Base-by-base conservation (phyloP, 2,113 vertebrate species). In the Rynchops niger region DNA sequence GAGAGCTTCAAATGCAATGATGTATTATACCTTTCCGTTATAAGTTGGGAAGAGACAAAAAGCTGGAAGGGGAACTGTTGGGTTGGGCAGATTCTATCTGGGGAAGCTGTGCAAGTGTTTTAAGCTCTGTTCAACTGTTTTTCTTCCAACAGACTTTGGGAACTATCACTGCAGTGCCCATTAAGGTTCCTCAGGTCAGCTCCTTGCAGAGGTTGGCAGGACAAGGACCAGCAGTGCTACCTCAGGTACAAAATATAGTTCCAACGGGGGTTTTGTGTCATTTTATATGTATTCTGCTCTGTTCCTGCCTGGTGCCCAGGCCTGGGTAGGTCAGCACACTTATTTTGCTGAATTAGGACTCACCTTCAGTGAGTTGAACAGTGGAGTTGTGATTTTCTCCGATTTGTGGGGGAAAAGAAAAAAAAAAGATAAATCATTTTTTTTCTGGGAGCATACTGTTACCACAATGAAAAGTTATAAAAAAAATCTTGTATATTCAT, bases 111-210 rank as follows among this genome's bases (percentile, higher is more conserved):
- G 25, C 69, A 79, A 62, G 42, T 76, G 42, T 88, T 96, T 87
- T 95, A 86, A 97, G 49, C 50, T 79, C 5, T 97, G 62, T 93
- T 96, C 90, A 88, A 92, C 66, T 91, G 36, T 94, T 96, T 95
- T 96, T 98, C 95, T 90, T 93, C 86, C 84, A 70, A 38, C 98
- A 99, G 99, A 98, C 99, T 98, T 97, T 99, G 98, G 99, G 99
- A 98, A 96, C 99, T 94, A 97, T 99, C 97, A 98, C 99, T 95
- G 98, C 99, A 97, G 98, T 99, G 97, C 99, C 99, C 98, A 98
- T 99, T 96, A 99, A 99, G 95, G 99, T 99, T 98, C 99, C 99
- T 99, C 99, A 99, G 98, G 99, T 99, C 98, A 99, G 99, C 98
- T 99, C 99, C 93, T 98, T 99, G 98, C 99, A 99, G 98, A 98